A percentile compares a stretch with the other conserved stretches of the same genome.
Evolutionary conservation across 2,113 vertebrate species (phyloP).

Genomic region (Cranoglanis bouderius): DNA sequence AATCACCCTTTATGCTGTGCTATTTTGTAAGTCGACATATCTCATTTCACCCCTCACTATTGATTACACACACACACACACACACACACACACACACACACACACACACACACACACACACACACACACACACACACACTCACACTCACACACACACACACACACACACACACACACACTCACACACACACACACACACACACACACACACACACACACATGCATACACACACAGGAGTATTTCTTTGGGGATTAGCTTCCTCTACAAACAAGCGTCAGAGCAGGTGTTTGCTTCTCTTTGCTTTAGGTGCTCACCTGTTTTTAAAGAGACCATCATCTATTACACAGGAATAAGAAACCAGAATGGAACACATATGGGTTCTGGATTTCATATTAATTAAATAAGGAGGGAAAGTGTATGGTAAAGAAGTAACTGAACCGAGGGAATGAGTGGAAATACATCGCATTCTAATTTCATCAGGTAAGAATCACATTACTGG

Average conservation of each 20-base stretch:
- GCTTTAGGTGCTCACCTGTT: not conserved
- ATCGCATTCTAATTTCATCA: not conserved
- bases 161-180: not conserved
- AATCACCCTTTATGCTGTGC: not conserved
- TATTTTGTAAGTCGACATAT: not conserved
- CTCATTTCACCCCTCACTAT: not conserved
- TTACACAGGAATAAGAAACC: not conserved
- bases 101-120: not conserved
- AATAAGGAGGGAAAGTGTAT: not conserved
- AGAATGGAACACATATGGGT: not conserved
- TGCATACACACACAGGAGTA: conserved; percentile 3
- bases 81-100: too few species aligned
- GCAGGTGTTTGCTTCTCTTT: not conserved
- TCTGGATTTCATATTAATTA: not conserved
- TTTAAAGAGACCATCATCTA: not conserved
- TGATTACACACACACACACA: not conserved
- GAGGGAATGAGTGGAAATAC: not conserved
- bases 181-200: not conserved
- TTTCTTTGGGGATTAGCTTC: conserved; percentile 38
- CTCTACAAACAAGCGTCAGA: conserved; percentile 22
- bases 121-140: not conserved
- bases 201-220: too few species aligned
- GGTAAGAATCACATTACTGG: conserved; percentile 30
- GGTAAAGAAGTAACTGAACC: not conserved
- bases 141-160: not conserved